Base-by-base conservation (phyloP, 2,888 invertebrate species). In the Chydorus sphaericus region DNA sequence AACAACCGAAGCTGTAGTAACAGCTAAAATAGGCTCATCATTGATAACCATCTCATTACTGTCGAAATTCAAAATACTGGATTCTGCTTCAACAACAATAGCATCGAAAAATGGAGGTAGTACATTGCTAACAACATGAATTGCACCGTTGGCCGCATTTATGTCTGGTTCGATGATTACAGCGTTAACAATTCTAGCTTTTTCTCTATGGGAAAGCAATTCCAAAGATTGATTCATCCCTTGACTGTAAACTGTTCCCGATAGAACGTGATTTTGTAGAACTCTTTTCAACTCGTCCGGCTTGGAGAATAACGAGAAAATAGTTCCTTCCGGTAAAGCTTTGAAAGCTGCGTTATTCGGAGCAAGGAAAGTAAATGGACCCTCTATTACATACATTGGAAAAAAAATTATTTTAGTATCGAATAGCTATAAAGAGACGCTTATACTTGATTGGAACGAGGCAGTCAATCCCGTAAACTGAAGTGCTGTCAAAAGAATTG, bases 91-190 rank as follows among this genome's bases (percentile, higher is more conserved):
- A n/a, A n/a, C n/a, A n/a, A n/a, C n/a, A n/a, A n/a, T n/a, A n/a
- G n/a, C n/a, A n/a, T n/a, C n/a, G n/a, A n/a, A n/a, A n/a, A n/a
- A n/a, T n/a, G n/a, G n/a, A n/a, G n/a, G n/a, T n/a, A n/a, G n/a
- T n/a, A 58, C 58, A 23, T 28, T 52, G 29, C 51, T 38, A n/a
- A 58, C 48, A 11, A 58, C 53, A 37, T 57, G 57, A 29, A 56
- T 50, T 36, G 69, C 59, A 53, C 58, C 58, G 53, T 58, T 58
- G 48, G 23, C 36, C 8, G 58, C 57, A n/a, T 8, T n/a, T n/a
- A 58, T 8, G 14, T 33, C 33, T 33, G 33, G 8, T 14, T 33
- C 33, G 14, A 33, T 33, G 8, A 33, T 14, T 10, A 33, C 14
- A 33, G 33, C 33, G 14, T 33, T 14, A 33, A n/a, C n/a, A n/a